Percentiles rank a stretch among this genome's conserved stretches.
These are phyloP conservation scores for Adrianichthys oophorus DNA, from an alignment of 2,797 vertebrate genomes.

Conservation along the genomic window DNA sequence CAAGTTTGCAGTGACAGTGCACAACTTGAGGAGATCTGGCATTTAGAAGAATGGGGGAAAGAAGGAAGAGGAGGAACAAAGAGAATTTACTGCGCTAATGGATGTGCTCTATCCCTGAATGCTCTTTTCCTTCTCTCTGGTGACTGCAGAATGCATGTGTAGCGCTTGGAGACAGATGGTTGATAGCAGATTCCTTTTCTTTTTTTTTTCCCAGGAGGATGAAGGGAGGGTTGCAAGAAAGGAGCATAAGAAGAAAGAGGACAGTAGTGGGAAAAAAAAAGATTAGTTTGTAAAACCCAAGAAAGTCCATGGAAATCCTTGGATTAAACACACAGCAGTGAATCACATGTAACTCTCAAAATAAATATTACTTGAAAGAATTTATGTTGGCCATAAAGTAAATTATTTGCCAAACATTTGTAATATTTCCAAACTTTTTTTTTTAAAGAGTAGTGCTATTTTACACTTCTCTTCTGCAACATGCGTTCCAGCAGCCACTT, in stretches of 20 bases:
- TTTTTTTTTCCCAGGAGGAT: slow-evolving; percentile 46
- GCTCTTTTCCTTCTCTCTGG: slow-evolving; percentile 36
- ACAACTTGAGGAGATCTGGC: slow-evolving; percentile 22
- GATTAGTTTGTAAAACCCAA: slow-evolving; percentile 38
- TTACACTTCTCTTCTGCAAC: too few species aligned
- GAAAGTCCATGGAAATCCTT: slow-evolving; percentile 23
- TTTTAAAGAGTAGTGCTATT: too few species aligned
- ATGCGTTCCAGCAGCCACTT: too few species aligned
- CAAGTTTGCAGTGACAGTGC: slow-evolving; percentile 18
- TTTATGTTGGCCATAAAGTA: not conserved
- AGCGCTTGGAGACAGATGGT: slow-evolving; percentile 68
- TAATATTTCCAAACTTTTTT: too few species aligned
- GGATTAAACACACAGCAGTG: slow-evolving; percentile 27
- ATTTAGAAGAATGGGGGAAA: slow-evolving; percentile 43
- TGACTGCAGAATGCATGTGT: slow-evolving; percentile 51
- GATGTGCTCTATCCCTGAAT: slow-evolving; percentile 46
- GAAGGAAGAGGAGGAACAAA: slow-evolving; percentile 20
- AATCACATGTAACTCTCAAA: slow-evolving; percentile 14
- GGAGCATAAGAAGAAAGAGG: slow-evolving; percentile 41
- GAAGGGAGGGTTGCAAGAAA: slow-evolving; percentile 32
- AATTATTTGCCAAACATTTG: not conserved
- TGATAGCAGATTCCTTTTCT: slow-evolving; percentile 59
- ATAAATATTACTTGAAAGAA: slow-evolving; percentile 1
- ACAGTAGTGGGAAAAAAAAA: slow-evolving; percentile 36
- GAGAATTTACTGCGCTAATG: slow-evolving; percentile 44